A percentile compares a stretch with the other conserved stretches of the same genome.
Conservation (phyloP, 2,888 invertebrate species). For the Panopea generosa region DNA sequence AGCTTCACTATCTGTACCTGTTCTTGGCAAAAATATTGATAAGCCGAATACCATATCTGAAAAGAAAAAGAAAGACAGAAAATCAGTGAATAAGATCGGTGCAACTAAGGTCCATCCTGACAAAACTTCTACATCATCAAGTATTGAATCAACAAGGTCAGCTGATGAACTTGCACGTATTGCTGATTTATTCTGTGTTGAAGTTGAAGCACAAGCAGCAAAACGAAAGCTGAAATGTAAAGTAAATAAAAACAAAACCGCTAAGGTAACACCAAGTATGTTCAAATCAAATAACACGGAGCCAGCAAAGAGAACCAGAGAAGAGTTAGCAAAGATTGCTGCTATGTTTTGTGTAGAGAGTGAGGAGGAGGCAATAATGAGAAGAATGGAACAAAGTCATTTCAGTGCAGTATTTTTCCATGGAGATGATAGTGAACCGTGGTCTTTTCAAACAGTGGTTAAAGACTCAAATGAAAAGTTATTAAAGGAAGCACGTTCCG, state of each 20-base stretch:
- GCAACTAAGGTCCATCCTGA: too few relatives aligned
- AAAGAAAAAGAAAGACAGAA: too few relatives aligned
- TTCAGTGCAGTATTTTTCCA: not conserved
- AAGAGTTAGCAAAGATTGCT: not conserved
- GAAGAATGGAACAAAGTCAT: slow-evolving; percentile 2
- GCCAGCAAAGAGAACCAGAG: not conserved
- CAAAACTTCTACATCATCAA: too few relatives aligned
- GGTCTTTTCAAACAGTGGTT: too few relatives aligned
- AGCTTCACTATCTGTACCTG: too few relatives aligned
- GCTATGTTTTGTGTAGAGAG: slow-evolving; percentile 21
- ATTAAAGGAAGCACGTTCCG: too few relatives aligned
- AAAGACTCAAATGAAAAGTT: too few relatives aligned
- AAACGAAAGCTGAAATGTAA: not conserved
- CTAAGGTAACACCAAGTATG: slow-evolving; percentile 2
- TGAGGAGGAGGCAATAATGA: not conserved
- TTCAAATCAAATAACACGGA: not conserved
- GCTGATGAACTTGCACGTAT: not conserved
- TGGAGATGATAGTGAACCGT: too few relatives aligned
- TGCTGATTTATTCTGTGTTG: slow-evolving; percentile 11
- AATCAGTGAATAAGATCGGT: too few relatives aligned
- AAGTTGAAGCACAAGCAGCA: not conserved
- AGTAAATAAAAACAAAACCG: slow-evolving; percentile 5
- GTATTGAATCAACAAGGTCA: not conserved
- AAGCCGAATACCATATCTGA: too few relatives aligned
- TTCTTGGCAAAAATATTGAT: too few relatives aligned